A percentile compares a stretch with the other conserved stretches of the same genome.
These are phyloP conservation scores for Orthonyx spaldingii DNA, from an alignment of 2,113 vertebrate species.

Conservation along the genomic window DNA sequence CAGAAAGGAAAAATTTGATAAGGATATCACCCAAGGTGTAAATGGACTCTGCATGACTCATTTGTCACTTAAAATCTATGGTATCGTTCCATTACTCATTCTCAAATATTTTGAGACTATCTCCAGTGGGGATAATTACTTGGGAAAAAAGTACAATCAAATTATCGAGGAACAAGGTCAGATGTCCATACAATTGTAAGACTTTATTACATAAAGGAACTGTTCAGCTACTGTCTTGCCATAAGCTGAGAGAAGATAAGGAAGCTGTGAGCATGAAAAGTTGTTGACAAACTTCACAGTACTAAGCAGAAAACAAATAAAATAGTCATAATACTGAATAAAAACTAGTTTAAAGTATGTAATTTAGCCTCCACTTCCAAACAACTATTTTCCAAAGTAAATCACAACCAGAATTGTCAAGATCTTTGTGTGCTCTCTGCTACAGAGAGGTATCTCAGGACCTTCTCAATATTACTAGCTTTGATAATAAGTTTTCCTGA, in stretches of 20 bases:
- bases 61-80: not conserved
- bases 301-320: not conserved
- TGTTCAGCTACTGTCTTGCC: not conserved
- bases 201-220: not conserved
- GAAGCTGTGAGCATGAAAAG: not conserved
- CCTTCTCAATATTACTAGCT: not conserved
- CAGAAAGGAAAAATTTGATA: not conserved
- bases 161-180: not conserved
- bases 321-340: not conserved
- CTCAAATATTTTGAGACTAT: slow-evolving; percentile 12
- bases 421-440: not conserved
- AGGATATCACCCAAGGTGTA: not conserved
- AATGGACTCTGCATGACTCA: not conserved
- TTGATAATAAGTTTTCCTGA: not conserved
- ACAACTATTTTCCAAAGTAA: not conserved
- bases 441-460: not conserved
- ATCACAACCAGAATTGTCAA: not conserved
- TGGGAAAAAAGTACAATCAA: not conserved
- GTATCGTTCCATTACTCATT: slow-evolving; percentile 36
- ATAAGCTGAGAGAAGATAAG: not conserved
- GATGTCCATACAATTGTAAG: not conserved
- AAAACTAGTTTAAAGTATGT: not conserved
- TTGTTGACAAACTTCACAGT: not conserved
- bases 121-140: not conserved
- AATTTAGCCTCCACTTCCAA: not conserved